Evolutionary conservation across 2,888 invertebrate genomes (phyloP).

Genomic region (Himalopsyche tibetana): DNA sequence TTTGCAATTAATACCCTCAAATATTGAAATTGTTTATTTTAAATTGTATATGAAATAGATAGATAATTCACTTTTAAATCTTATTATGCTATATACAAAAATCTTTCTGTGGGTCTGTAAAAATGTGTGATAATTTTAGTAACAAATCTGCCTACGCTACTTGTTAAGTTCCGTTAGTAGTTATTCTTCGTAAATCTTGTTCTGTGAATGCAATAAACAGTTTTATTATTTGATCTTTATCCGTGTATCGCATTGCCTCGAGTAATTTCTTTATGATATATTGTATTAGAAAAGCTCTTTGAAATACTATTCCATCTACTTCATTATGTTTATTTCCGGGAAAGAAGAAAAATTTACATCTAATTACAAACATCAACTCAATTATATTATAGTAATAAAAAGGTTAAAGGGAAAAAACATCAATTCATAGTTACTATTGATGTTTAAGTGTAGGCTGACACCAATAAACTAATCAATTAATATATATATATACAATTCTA

Average conservation of each 20-base stretch:
- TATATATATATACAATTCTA: no score
- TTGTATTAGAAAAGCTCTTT: neutral
- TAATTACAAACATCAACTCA: neutral
- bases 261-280: slow-evolving; percentile 19
- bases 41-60: no score
- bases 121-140: neutral
- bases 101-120: neutral
- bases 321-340: neutral
- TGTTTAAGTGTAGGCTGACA: no score
- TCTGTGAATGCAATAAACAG: slow-evolving; percentile 23
- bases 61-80: no score
- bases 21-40: no score
- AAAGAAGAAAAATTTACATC: neutral
- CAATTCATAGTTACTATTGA: no score
- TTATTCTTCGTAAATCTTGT: slow-evolving; percentile 6
- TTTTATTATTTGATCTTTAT: slow-evolving; percentile 22
- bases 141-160: neutral
- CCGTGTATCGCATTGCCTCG: slow-evolving; percentile 10
- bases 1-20: no score
- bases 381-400: neutral
- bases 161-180: neutral
- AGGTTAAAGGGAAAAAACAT: neutral
- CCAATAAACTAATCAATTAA: no score
- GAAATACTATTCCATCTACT: neutral
- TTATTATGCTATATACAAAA: no score